Base-by-base conservation (phyloP, 1,140 invertebrate genomes). In the Drosophila tropicalis region DNA sequence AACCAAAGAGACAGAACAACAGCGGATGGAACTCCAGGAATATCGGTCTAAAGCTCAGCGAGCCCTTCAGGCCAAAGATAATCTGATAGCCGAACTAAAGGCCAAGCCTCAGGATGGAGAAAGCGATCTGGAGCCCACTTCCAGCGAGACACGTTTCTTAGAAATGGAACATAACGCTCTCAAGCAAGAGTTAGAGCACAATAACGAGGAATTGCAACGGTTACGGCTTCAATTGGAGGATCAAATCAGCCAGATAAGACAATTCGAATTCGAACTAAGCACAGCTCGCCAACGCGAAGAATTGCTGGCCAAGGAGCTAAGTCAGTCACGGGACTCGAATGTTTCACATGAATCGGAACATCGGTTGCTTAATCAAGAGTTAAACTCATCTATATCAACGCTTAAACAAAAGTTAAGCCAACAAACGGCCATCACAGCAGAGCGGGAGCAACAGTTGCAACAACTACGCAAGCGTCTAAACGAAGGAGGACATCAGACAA, bases 1-100 rank as follows among this genome's bases (percentile, higher is more conserved):
- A 91, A 93, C 94, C 92, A 92, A 94, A 91, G 94, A 94, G 77
- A 90, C 94, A 15, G 91, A 92, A 55, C 91, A 93, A 13, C 92
- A 94, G 51, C 94, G 95, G 74, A 93, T 93, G 19, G 96, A 96
- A 82, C 92, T 95, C 58, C 94, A 94, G 73, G 95, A 96, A 68
- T 96, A 97, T 91, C 95, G 95, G 90, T 92, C 92, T 5, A 93
- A 95, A 76, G 96, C 96, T 6, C 94, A 96, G 62, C 94, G 94
- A 76, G 96, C 96, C 64, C 91, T 97, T 17, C 94, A 96, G 91
- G 95, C 96, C 68, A 97, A 97, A 91, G 96, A 97, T 76, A 94
- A 95, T 73, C 90, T 97, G 13, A 97, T 97, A 68, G 85, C 93
- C 12, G 94, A 95, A 81, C 91, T 97, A 12, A 94, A 91, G 36